Percentiles rank a stretch among this genome's conserved stretches.
These are phyloP conservation scores for Melieria omissa DNA, from an alignment of 2,888 invertebrate species.

Conservation along the genomic window DNA sequence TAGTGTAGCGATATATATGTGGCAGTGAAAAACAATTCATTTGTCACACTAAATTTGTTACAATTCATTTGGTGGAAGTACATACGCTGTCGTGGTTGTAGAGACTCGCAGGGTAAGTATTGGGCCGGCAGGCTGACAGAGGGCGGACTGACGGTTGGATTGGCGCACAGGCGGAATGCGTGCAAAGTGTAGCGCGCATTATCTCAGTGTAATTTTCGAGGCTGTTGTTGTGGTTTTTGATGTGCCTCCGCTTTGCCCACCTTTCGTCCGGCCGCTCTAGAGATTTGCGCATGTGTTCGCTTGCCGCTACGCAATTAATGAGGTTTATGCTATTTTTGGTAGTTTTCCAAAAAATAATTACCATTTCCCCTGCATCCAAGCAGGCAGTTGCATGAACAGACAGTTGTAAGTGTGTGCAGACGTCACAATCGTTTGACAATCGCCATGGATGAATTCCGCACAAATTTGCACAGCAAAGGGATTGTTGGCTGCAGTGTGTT, in stretches of 20 bases:
- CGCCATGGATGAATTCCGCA: slow-evolving; percentile 30
- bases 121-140: too few species aligned
- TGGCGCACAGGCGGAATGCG: not conserved
- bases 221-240: too few species aligned
- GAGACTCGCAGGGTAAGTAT: not conserved
- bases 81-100: slow-evolving; percentile 35
- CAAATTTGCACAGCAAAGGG: slow-evolving; percentile 30
- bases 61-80: slow-evolving; percentile 64
- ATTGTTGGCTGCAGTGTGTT: too few species aligned
- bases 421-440: slow-evolving; percentile 35
- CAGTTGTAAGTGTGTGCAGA: slow-evolving; percentile 6
- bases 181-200: not conserved
- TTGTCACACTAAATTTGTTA: slow-evolving; percentile 65
- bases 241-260: too few species aligned
- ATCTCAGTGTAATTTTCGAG: too few species aligned
- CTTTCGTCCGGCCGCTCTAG: too few species aligned
- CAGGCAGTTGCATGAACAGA: not conserved
- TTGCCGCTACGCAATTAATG: slow-evolving; percentile 52
- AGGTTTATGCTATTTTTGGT: slow-evolving; percentile 62
- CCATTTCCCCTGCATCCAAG: slow-evolving; percentile 54
- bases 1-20: too few species aligned
- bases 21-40: slow-evolving; percentile 52
- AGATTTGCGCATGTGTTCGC: not conserved
- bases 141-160: too few species aligned
- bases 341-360: slow-evolving; percentile 61